These are phyloP conservation scores for Lagorchestes hirsutus DNA, from an alignment of 2,797 vertebrate genomes.

Conservation along the genomic window DNA sequence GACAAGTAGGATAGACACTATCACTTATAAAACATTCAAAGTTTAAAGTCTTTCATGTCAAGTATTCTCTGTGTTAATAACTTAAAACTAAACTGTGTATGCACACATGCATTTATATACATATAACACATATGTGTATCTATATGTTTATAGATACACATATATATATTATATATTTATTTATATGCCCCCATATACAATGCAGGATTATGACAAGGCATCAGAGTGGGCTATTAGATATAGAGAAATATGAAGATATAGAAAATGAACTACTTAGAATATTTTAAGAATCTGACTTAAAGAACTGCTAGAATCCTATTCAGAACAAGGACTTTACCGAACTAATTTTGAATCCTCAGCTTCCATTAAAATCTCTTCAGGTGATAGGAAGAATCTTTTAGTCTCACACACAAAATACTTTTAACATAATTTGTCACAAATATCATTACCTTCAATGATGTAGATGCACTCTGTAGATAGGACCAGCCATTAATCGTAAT, in stretches of 20 bases:
- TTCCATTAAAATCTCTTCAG: not conserved
- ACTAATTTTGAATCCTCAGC: not conserved
- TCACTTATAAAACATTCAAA: no score
- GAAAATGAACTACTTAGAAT: no score
- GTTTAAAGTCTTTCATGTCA: no score
- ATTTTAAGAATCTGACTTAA: not conserved
- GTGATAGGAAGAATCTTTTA: not conserved
- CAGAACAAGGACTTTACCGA: not conserved
- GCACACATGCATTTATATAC: no score
- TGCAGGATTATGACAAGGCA: no score
- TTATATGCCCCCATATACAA: no score
- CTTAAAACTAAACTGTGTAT: no score
- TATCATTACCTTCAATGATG: not conserved
- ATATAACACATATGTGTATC: no score
- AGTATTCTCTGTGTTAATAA: no score
- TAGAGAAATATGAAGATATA: not conserved
- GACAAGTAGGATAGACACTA: no score
- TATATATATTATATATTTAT: no score
- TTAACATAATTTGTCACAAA: not conserved
- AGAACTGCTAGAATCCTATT: not conserved
- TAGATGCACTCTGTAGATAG: not conserved
- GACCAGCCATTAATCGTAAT: not conserved
- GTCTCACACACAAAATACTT: not conserved
- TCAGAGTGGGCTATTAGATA: not conserved
- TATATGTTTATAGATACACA: no score